Evolutionary conservation across 2,888 invertebrate genomes (phyloP), one percentile per base, ranked within the genome.

Genomic region (Liposcelis brunnea): DNA sequence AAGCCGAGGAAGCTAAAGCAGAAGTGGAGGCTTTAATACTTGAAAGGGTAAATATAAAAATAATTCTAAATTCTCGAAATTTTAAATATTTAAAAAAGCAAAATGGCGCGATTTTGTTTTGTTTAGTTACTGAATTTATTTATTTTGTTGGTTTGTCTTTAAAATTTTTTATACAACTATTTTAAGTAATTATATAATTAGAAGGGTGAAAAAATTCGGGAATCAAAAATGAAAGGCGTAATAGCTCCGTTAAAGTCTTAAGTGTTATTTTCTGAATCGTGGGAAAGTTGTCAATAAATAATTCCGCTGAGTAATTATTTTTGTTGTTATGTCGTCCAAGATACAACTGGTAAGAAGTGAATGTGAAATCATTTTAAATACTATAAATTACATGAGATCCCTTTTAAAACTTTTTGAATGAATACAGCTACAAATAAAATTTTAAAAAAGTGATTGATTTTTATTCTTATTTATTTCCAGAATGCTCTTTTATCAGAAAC

Each of bases 401-500:
- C n/a, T n/a, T n/a, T n/a, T n/a, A n/a, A n/a, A n/a, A n/a, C n/a
- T n/a, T n/a, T n/a, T n/a, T n/a, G n/a, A n/a, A n/a, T n/a, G n/a
- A n/a, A n/a, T n/a, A n/a, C n/a, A n/a, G n/a, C n/a, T n/a, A n/a
- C n/a, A n/a, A n/a, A n/a, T n/a, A n/a, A n/a, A n/a, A n/a, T n/a
- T n/a, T n/a, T n/a, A n/a, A n/a, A n/a, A n/a, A n/a, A n/a, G n/a
- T n/a, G n/a, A n/a, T n/a, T n/a, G n/a, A n/a, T 26, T 26, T 10
- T 7, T 26, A 11, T 42, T 18, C 21, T 12, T 19, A 14, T 2
- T 10, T 32, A 31, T 40, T 70, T 72, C 50, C 64, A 87, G 87
- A 82, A 83, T 60, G 81, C 85, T 38, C 66, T 89, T 54, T 70
- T 93, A 49, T 85, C 86, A 71, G 93, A 93, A 66, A 78, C 89